Evolutionary conservation across 2,797 vertebrate genomes (phyloP).

Genomic region (Botia kubotai): DNA sequence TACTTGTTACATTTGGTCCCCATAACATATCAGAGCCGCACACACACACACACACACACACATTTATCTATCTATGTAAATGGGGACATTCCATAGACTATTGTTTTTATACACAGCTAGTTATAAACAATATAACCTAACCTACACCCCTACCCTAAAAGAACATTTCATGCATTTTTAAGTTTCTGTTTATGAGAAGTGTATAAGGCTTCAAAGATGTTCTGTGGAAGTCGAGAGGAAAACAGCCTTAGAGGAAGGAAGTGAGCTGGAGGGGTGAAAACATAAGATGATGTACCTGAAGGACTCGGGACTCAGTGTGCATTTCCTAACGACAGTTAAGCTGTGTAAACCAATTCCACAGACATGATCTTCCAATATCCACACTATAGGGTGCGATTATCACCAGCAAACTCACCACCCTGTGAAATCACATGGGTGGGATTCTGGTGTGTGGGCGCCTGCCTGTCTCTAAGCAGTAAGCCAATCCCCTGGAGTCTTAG

Average conservation of each 20-base stretch:
- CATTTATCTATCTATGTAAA: no score
- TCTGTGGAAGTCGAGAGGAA: constrained; percentile 21
- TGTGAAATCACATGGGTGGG: constrained; percentile 73
- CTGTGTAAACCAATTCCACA: constrained; percentile 72
- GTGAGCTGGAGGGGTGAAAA: constrained; percentile 45
- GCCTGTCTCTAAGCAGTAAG: constrained; percentile 79
- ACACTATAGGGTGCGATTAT: constrained; percentile 73
- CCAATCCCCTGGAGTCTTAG: constrained; percentile 75
- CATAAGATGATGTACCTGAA: constrained; percentile 42
- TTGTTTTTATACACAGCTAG: no score
- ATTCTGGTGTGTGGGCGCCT: constrained; percentile 73
- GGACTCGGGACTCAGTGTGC: constrained; percentile 55
- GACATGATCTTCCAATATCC: constrained; percentile 61
- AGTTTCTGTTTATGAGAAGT: constrained; percentile 10
- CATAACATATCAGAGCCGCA: no score
- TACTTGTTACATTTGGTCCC: no score
- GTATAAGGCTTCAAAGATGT: constrained; percentile 18
- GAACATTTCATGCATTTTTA: no score
- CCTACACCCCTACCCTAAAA: no score
- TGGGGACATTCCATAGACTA: no score
- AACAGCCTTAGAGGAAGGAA: constrained; percentile 32
- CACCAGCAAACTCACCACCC: constrained; percentile 69
- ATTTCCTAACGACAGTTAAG: constrained; percentile 62
- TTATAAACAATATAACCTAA: no score
- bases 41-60: no score